phyloP scores from a whole-genome alignment of 2,113 vertebrate species.

The Periophthalmodon schlosseri region DNA sequence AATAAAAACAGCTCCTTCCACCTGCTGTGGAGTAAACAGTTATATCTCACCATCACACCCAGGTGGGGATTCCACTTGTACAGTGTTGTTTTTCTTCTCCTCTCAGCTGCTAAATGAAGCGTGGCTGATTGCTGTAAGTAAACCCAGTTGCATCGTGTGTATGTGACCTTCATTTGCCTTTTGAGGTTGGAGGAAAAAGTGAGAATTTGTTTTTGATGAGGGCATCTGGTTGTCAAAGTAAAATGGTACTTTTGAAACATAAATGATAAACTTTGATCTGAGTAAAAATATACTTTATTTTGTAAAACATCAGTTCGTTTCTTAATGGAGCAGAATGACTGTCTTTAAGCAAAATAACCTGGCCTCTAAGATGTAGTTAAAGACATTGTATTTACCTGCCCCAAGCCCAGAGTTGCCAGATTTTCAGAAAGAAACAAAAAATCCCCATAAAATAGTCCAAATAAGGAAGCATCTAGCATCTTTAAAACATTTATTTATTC shows the following conservation, averaged over 20 bases:
- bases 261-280: not conserved
- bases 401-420: not conserved
- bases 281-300: not conserved
- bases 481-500: too few species aligned
- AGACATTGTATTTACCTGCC: too few species aligned
- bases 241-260: not conserved
- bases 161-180: constrained; percentile 64
- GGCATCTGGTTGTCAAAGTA: not conserved
- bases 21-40: constrained; percentile 58
- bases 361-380: not conserved
- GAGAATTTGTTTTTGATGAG: constrained; percentile 20
- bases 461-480: not conserved
- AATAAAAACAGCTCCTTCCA: constrained; percentile 49
- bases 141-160: constrained; percentile 31
- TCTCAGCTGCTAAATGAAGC: constrained; percentile 51
- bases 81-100: constrained; percentile 16
- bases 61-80: constrained; percentile 52
- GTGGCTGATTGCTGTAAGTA: constrained; percentile 40
- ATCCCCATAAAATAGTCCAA: not conserved
- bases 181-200: constrained; percentile 41
- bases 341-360: not conserved
- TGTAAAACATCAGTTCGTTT: not conserved
- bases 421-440: not conserved
- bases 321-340: not conserved
- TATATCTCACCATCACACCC: constrained; percentile 56